Evolutionary conservation across 2,113 vertebrate species (phyloP).

Genomic region (Arizona elegans): DNA sequence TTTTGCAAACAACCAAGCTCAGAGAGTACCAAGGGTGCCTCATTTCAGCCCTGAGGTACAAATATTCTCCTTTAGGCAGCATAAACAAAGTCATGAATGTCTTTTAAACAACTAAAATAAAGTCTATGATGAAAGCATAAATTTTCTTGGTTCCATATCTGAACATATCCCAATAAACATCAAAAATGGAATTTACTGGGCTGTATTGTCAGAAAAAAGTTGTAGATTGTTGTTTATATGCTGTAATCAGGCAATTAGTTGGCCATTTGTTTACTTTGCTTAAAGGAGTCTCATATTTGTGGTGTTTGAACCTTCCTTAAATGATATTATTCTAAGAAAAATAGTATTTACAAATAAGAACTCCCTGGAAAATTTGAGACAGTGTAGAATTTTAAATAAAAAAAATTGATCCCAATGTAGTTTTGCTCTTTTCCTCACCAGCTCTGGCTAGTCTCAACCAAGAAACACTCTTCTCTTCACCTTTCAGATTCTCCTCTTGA

Average conservation of each 20-base stretch:
- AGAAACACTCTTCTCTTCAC: constrained; percentile 26
- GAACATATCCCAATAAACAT: background rate
- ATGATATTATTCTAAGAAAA: background rate
- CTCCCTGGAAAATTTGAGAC: background rate
- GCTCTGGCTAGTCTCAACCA: constrained; percentile 41
- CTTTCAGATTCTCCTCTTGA: constrained; percentile 53
- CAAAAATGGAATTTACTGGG: background rate
- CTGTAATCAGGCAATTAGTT: background rate
- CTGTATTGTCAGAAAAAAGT: background rate
- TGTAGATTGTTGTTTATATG: background rate
- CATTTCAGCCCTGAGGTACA: background rate
- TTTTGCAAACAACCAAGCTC: background rate
- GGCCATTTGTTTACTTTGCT: background rate
- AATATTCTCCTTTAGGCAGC: background rate
- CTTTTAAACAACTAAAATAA: background rate
- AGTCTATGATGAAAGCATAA: background rate
- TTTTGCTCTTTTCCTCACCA: constrained; percentile 21
- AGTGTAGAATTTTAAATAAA: background rate
- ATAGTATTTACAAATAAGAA: too few relatives aligned
- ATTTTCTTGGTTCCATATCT: background rate
- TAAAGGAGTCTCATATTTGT: background rate
- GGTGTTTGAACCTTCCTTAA: background rate
- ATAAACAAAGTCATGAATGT: background rate
- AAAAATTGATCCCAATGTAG: background rate
- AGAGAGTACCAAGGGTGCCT: background rate